phyloP scores from a whole-genome alignment of 2,113 vertebrate genomes.

The Abramis brama region DNA sequence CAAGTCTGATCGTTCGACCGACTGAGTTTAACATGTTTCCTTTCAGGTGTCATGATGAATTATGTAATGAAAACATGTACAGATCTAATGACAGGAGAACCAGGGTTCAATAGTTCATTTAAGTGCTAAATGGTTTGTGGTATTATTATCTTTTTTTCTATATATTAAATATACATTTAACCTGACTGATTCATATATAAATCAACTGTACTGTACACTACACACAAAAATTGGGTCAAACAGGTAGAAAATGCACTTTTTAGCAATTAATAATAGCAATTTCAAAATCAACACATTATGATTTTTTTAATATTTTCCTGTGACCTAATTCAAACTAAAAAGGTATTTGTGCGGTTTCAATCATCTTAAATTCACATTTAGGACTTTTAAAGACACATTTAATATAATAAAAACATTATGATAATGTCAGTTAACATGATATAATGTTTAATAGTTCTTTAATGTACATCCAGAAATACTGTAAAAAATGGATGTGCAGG shows the following conservation, averaged over 20 bases:
- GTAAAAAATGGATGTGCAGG: background rate
- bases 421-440: background rate
- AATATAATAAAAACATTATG: background rate
- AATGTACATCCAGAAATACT: background rate
- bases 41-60: background rate
- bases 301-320: too few relatives aligned
- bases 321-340: too few relatives aligned
- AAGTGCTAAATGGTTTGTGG: background rate
- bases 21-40: background rate
- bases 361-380: background rate
- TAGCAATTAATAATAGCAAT: too few relatives aligned
- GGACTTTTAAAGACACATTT: background rate
- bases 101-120: constrained; percentile 1
- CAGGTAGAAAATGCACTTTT: too few relatives aligned
- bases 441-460: background rate
- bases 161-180: background rate
- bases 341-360: background rate
- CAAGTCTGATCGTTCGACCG: background rate
- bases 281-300: too few relatives aligned
- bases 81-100: background rate
- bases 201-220: too few relatives aligned
- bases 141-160: background rate
- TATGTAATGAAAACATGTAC: constrained; percentile 9
- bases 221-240: too few relatives aligned
- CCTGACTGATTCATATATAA: too few relatives aligned